Percentiles rank a stretch among this genome's conserved stretches.
phyloP scores from a whole-genome alignment of 2,888 invertebrate species.

The Drosophila antonietae region DNA sequence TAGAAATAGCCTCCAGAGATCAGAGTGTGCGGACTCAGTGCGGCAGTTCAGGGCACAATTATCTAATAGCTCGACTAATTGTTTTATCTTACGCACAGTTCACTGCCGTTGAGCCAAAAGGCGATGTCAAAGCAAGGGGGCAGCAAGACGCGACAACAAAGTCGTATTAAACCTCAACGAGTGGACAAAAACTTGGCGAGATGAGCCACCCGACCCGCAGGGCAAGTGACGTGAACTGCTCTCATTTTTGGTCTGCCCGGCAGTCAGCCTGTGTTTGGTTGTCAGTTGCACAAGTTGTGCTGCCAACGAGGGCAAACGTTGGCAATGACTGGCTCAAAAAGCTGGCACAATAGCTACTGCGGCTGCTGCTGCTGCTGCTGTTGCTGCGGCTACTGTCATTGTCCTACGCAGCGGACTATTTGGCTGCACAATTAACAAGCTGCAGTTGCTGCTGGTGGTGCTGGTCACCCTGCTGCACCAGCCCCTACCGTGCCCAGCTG shows the following conservation, averaged over 20 bases:
- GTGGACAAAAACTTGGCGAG: conserved; percentile 19
- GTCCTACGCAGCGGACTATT: conserved; percentile 52
- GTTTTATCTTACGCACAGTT: conserved; percentile 45
- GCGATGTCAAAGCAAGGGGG: conserved; percentile 28
- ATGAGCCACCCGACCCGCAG: conserved; percentile 22
- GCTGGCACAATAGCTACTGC: conserved; percentile 32
- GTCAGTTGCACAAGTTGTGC: conserved; percentile 29
- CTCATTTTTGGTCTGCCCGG: conserved; percentile 36
- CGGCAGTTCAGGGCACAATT: conserved; percentile 52
- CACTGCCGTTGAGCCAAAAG: conserved; percentile 67
- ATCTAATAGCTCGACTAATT: conserved; percentile 52
- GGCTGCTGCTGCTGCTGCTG: conserved; percentile 18
- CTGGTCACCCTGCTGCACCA: background rate
- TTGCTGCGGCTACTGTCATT: conserved; percentile 27
- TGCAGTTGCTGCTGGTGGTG: conserved; percentile 30
- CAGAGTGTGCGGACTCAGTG: conserved; percentile 29
- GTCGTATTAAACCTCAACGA: conserved; percentile 16
- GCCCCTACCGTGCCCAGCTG: background rate
- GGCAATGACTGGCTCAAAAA: conserved; percentile 49
- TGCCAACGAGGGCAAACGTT: conserved; percentile 33
- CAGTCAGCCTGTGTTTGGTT: conserved; percentile 3
- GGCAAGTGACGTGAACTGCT: conserved; percentile 49
- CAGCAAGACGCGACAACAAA: conserved; percentile 28
- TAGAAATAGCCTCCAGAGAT: conserved; percentile 18
- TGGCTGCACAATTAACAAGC: conserved; percentile 38